Percentiles rank a stretch among this genome's conserved stretches.
phyloP scores from a whole-genome alignment of 2,888 invertebrate genomes.

The Papilio elwesi region DNA sequence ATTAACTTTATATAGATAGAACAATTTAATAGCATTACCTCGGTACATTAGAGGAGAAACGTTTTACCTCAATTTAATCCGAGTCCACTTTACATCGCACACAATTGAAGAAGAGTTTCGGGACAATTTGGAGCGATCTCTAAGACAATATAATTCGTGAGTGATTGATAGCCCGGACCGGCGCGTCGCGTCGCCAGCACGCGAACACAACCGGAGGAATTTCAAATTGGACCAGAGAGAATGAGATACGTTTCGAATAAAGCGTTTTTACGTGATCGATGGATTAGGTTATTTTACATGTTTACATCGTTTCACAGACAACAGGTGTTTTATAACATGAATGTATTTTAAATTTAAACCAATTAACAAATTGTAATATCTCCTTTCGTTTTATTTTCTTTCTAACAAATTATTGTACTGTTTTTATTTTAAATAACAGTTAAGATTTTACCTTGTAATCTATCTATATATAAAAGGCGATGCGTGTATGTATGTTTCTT shows the following conservation, averaged over 20 bases:
- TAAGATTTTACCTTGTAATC: no score
- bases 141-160: conserved; percentile 80
- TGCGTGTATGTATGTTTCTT: no score
- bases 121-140: conserved; percentile 69
- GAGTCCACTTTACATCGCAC: conserved; percentile 46
- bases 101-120: conserved; percentile 53
- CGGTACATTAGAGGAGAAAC: conserved; percentile 28
- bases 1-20: conserved; percentile 5
- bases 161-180: conserved; percentile 73
- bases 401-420: no score
- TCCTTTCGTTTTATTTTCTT: no score
- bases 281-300: conserved; percentile 6
- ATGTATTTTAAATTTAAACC: no score
- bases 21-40: conserved; percentile 32
- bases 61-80: conserved; percentile 59
- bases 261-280: conserved; percentile 4
- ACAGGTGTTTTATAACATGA: no score
- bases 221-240: conserved; percentile 31
- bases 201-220: conserved; percentile 46
- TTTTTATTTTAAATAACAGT: no score
- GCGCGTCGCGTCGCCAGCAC: conserved; percentile 48
- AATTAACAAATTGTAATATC: no score
- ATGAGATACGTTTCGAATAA: neutral
- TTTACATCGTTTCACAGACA: no score
- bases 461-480: no score